These are phyloP conservation scores for Pocota personata DNA, from an alignment of 2,888 invertebrate species.

Conservation along the genomic window DNA sequence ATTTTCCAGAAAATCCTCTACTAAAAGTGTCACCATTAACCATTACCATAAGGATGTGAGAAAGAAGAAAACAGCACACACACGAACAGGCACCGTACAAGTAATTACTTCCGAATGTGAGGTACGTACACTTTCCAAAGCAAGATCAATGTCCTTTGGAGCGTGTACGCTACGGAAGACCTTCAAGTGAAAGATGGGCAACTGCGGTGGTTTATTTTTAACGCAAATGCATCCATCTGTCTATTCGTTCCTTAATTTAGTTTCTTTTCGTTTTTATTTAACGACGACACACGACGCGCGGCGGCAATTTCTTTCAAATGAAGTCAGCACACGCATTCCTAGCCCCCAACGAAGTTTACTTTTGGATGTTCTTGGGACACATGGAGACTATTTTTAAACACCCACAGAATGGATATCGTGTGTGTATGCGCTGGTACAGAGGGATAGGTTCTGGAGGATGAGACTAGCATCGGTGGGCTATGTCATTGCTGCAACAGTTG, in stretches of 20 bases:
- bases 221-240: slow-evolving; percentile 74
- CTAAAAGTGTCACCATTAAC: slow-evolving; percentile 72
- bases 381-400: slow-evolving; percentile 66
- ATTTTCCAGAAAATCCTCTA: slow-evolving; percentile 56
- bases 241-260: slow-evolving; percentile 69
- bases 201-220: slow-evolving; percentile 69
- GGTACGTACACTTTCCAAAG: slow-evolving; percentile 25
- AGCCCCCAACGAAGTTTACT: slow-evolving; percentile 74
- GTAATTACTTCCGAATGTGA: slow-evolving; percentile 81
- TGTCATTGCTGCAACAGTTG: slow-evolving; percentile 68
- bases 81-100: slow-evolving; percentile 72
- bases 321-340: slow-evolving; percentile 72
- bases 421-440: neutral
- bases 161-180: slow-evolving; percentile 64
- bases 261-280: slow-evolving; percentile 33
- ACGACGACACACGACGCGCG: slow-evolving; percentile 53
- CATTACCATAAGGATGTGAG: slow-evolving; percentile 70
- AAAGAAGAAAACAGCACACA: slow-evolving; percentile 21
- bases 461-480: neutral
- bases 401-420: slow-evolving; percentile 63
- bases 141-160: slow-evolving; percentile 74
- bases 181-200: slow-evolving; percentile 67
- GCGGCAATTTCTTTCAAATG: slow-evolving; percentile 69
- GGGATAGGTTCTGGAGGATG: slow-evolving; percentile 41
- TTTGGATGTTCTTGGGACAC: slow-evolving; percentile 70